phyloP scores from a whole-genome alignment of 2,797 vertebrate genomes.

The Cetoscarus ocellatus region DNA sequence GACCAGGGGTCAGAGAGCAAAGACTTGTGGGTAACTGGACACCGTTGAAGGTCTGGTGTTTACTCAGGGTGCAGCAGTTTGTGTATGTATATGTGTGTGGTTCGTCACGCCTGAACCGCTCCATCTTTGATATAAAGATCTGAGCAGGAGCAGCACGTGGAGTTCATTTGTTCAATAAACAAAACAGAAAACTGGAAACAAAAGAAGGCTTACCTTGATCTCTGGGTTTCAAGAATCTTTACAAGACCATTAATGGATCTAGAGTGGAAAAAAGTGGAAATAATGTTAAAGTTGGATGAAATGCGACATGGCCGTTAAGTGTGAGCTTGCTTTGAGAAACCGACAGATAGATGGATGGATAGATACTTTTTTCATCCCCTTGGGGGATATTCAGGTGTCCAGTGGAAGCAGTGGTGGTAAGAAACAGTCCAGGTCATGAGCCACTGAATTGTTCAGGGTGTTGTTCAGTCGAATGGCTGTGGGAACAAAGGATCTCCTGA shows the following conservation, averaged over 20 bases:
- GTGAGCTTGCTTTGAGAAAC: no score
- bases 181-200: constrained; percentile 37
- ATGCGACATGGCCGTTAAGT: no score
- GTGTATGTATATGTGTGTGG: constrained; percentile 6
- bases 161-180: constrained; percentile 53
- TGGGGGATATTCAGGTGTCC: no score
- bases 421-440: no score
- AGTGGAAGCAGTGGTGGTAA: no score
- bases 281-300: not conserved
- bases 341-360: no score
- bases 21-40: constrained; percentile 71
- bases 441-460: no score
- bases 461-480: no score
- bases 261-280: constrained; percentile 39
- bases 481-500: no score
- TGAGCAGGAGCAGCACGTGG: constrained; percentile 64
- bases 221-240: constrained; percentile 93
- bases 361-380: no score
- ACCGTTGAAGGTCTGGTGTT: constrained; percentile 65
- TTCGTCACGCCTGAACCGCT: constrained; percentile 52
- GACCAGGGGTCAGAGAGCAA: constrained; percentile 67
- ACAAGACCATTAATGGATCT: constrained; percentile 96
- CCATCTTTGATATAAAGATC: constrained; percentile 80
- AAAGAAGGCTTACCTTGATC: constrained; percentile 87
- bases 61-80: constrained; percentile 56